Percentiles rank a stretch among this genome's conserved stretches.
Evolutionary conservation across 2,797 vertebrate species (phyloP).

Genomic region (Rachycentron canadum): DNA sequence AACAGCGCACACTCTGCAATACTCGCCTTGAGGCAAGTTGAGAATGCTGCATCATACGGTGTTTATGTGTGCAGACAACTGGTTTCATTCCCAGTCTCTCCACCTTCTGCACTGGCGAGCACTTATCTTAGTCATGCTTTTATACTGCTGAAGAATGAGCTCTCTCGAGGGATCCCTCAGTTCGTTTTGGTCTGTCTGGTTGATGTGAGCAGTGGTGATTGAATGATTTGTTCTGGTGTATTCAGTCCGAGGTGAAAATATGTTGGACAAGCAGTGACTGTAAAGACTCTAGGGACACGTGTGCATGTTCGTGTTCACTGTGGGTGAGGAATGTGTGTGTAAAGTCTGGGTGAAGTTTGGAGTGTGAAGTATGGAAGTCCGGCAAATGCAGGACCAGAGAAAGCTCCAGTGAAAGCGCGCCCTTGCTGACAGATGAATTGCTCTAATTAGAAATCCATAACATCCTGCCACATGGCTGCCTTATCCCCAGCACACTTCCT

Average conservation of each 20-base stretch:
- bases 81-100: constrained; percentile 52
- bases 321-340: constrained; percentile 64
- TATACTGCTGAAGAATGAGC: constrained; percentile 60
- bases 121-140: constrained; percentile 74
- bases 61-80: constrained; percentile 52
- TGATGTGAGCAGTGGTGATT: constrained; percentile 58
- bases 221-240: constrained; percentile 72
- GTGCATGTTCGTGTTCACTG: constrained; percentile 50
- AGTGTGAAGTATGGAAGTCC: constrained; percentile 74
- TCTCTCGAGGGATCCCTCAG: constrained; percentile 60
- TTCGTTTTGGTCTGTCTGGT: constrained; percentile 49
- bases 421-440: constrained; percentile 99
- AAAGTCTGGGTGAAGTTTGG: constrained; percentile 55
- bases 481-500: constrained; percentile 99
- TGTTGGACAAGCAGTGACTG: constrained; percentile 59
- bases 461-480: constrained; percentile 99
- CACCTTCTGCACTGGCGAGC: constrained; percentile 37
- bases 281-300: constrained; percentile 42
- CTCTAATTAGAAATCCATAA: constrained; percentile 99
- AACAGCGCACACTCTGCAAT: constrained; percentile 34
- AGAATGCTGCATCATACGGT: constrained; percentile 29
- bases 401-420: constrained; percentile 95
- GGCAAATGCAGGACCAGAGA: constrained; percentile 70
- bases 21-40: constrained; percentile 31
- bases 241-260: constrained; percentile 50